Percentiles rank a stretch among this genome's conserved stretches.
These are phyloP conservation scores for Oikopleura albicans DNA, from an alignment of 23 tunicate genomes.

Conservation along the genomic window DNA sequence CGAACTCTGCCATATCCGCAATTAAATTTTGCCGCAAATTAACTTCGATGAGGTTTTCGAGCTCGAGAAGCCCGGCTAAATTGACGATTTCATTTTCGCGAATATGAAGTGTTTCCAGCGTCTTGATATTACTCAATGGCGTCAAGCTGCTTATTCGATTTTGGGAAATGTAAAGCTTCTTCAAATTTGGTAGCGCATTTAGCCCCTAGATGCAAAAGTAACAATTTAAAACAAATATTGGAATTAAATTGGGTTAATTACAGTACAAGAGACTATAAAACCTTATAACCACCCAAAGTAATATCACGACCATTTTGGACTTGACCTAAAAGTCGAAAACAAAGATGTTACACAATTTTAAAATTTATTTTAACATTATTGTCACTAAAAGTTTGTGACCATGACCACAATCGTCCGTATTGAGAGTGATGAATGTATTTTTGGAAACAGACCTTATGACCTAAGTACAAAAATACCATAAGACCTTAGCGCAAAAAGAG, in stretches of 20 bases:
- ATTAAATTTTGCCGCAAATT: neutral
- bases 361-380: too few species aligned
- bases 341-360: too few species aligned
- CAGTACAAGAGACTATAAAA: neutral
- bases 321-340: too few species aligned
- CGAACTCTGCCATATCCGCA: neutral
- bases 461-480: too few species aligned
- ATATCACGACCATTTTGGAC: too few species aligned
- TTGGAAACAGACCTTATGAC: too few species aligned
- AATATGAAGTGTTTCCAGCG: constrained; percentile 1
- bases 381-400: too few species aligned
- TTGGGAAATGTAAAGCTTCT: neutral
- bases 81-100: neutral
- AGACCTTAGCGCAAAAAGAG: too few species aligned
- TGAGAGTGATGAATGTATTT: too few species aligned
- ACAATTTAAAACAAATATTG: too few species aligned
- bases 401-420: too few species aligned
- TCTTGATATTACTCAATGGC: neutral
- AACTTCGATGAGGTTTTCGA: neutral
- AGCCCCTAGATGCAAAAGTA: constrained; percentile 1
- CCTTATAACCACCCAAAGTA: neutral
- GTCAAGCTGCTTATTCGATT: neutral
- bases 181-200: neutral
- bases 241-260: neutral
- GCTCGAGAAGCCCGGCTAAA: neutral